Conservation (phyloP, 1,140 invertebrate species). For the Drosophila elegans region DNA sequence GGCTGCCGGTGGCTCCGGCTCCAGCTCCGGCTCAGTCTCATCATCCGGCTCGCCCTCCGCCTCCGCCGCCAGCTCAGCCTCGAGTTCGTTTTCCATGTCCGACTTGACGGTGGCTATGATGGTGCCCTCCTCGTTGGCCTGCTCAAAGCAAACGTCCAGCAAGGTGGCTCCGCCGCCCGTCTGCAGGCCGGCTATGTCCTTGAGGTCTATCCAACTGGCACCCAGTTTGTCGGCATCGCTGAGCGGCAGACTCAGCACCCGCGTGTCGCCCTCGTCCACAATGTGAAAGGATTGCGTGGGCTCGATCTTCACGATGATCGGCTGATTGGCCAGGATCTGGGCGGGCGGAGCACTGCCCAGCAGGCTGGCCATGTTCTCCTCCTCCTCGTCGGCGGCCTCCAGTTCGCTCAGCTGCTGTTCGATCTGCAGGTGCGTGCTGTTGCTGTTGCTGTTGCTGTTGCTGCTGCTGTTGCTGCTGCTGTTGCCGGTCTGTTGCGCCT, state of each 20-base stretch:
- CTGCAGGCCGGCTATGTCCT: constrained; percentile 79
- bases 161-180: constrained; percentile 63
- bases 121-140: constrained; percentile 56
- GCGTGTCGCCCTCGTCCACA: constrained; percentile 76
- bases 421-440: constrained; percentile 69
- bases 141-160: constrained; percentile 78
- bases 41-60: constrained; percentile 11
- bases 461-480: neutral
- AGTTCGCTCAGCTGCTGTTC: constrained; percentile 74
- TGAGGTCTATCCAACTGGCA: constrained; percentile 82
- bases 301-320: constrained; percentile 82
- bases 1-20: constrained; percentile 53
- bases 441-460: constrained; percentile 19
- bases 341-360: constrained; percentile 57
- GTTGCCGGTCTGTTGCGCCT: constrained; percentile 16
- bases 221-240: constrained; percentile 76
- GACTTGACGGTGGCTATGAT: constrained; percentile 53
- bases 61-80: constrained; percentile 16
- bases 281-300: constrained; percentile 80
- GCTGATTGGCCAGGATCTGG: constrained; percentile 66
- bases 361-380: constrained; percentile 71
- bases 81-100: constrained; percentile 34
- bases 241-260: constrained; percentile 73
- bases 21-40: constrained; percentile 45
- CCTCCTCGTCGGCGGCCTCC: constrained; percentile 68